Conservation (phyloP, 1,140 invertebrate genomes). For the Drosophila gunungcola region DNA sequence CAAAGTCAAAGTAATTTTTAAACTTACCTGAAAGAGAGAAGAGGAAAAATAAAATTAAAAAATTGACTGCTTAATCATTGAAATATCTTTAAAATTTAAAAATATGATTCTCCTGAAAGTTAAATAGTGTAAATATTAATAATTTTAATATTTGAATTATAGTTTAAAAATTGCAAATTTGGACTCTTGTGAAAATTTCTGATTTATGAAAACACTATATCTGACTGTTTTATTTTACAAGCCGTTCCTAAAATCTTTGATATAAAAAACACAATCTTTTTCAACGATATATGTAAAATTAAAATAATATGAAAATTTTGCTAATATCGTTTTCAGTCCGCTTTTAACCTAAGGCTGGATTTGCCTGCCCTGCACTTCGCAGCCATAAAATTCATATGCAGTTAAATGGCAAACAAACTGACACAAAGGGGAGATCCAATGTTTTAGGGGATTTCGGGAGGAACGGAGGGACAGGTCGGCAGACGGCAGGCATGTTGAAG, state of each 20-base stretch:
- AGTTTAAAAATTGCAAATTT: no score
- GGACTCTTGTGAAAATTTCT: no score
- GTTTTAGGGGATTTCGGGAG: slow-evolving; percentile 4
- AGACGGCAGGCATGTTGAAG: slow-evolving; percentile 66
- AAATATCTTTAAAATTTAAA: not conserved
- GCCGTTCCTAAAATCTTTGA: no score
- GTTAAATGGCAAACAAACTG: slow-evolving; percentile 49
- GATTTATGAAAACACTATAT: no score
- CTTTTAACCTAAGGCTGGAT: not conserved
- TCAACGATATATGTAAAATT: not conserved
- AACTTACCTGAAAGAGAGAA: slow-evolving; percentile 42
- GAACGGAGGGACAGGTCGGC: slow-evolving; percentile 22
- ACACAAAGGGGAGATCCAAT: slow-evolving; percentile 4
- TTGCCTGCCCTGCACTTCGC: not conserved
- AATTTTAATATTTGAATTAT: no score
- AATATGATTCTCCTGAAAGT: no score
- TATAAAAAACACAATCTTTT: not conserved
- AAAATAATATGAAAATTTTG: not conserved
- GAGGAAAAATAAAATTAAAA: not conserved
- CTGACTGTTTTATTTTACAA: no score
- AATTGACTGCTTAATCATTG: not conserved
- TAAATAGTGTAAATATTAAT: no score
- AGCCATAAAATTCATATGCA: slow-evolving; percentile 39
- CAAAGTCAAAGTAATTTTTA: not conserved
- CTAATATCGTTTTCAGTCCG: not conserved